Evolutionary conservation across 2,888 invertebrate species (phyloP), one percentile per base, ranked within the genome.

Genomic region (Chymomyza caudatula): DNA sequence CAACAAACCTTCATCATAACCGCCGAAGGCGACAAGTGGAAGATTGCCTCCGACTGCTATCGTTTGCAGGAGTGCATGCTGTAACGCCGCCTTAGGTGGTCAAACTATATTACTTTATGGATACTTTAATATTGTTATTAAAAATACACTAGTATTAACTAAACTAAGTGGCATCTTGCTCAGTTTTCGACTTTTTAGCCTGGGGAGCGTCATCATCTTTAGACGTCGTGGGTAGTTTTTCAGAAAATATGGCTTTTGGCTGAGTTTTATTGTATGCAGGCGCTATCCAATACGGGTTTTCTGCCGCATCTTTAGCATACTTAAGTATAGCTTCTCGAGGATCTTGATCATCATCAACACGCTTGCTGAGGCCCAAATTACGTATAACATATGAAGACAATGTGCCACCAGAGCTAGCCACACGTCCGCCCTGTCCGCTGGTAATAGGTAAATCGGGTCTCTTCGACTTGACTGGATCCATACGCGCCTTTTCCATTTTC

Each of bases 241-340:
- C 89, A 64, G 94, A 94, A 83, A 97, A 96, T 67, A 97, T 95
- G 0, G 95, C 92, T 76, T 93, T 93, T 0, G 98, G 98, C 82
- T 98, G 98, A 0, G 96, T 97, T 84, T 94, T 95, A 56, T 94
- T 93, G 86, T 97, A 97, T 0, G 97, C 97, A 0, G 97, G 97
- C 0, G 97, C 94, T 43, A 97, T 96, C 98, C 98, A 99, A 88
- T 97, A 98, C 0, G 98, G 98, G 92, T 98, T 97, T 87, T 98
- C 97, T 56, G 93, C 98, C 0, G 98, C 98, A 2, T 97, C 97
- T 87, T 98, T 97, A 0, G 98, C 98, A 89, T 94, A 98, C 76
- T 97, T 96, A 64, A 98, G 91, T 75, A 99, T 97, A 2, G 98
- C 98, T 85, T 97, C 98, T 57, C 98, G 92, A 0, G 98, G 98